A percentile compares a stretch with the other conserved stretches of the same genome.
Evolutionary conservation across 2,113 vertebrate genomes (phyloP).

Genomic region (Chaetodon auriga): DNA sequence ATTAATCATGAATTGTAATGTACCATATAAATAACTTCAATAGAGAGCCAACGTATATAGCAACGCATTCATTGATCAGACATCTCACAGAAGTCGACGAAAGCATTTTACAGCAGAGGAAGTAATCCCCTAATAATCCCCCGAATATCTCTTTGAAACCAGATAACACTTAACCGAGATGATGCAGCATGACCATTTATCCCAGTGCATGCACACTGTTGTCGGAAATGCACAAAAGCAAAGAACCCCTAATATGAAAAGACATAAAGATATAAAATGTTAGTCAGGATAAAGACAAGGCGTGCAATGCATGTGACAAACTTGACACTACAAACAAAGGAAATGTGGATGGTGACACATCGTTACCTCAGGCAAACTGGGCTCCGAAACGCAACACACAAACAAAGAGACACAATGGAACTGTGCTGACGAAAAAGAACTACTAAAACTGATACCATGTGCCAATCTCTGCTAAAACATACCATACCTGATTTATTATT

Average conservation of each 20-base stretch:
- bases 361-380: constrained; percentile 30
- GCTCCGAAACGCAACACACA: constrained; percentile 16
- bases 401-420: constrained; percentile 12
- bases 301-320: constrained; percentile 18
- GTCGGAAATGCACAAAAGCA: not conserved
- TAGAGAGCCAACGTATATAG: constrained; percentile 7
- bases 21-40: constrained; percentile 60
- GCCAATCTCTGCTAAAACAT: constrained; percentile 29
- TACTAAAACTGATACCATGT: constrained; percentile 1
- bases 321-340: constrained; percentile 7
- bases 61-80: constrained; percentile 40
- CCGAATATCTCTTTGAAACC: constrained; percentile 52
- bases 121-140: constrained; percentile 55
- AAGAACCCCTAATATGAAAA: not conserved
- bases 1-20: constrained; percentile 65
- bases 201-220: not conserved
- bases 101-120: constrained; percentile 25
- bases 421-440: not conserved
- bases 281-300: constrained; percentile 10
- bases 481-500: constrained; percentile 39
- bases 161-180: constrained; percentile 30
- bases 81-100: constrained; percentile 29
- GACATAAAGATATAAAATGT: constrained; percentile 6
- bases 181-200: constrained; percentile 31
- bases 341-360: constrained; percentile 26